Evolutionary conservation across 2,113 vertebrate species (phyloP), one percentile per base, ranked within the genome.

Genomic region (Ptilorrhoa leucosticta): DNA sequence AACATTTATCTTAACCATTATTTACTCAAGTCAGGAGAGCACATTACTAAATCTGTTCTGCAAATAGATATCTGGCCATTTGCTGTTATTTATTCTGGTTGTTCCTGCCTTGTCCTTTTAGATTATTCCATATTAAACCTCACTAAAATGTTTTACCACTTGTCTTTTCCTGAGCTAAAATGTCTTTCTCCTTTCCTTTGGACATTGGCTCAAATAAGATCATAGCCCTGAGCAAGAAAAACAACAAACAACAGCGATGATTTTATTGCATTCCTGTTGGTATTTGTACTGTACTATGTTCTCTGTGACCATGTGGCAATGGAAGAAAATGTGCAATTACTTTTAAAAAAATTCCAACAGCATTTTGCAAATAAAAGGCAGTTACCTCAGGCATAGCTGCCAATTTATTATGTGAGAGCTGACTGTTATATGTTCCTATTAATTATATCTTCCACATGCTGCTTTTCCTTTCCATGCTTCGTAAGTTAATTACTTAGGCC

Each of bases 351-450:
- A 75, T 75, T 93, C 92, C 90, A 92, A 88, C 83, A 81, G 45
- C 84, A 93, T 91, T 96, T 92, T 93, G 48, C 64, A 90, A 97
- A 97, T 95, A 96, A 96, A 96, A 95, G 90, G 93, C 92, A 93
- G 83, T 93, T 96, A 97, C 96, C 88, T 94, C 94, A 89, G 94
- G 64, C 94, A 87, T 63, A 93, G 72, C 90, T 96, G 85, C 93
- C 93, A 94, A 89, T 94, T 96, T 95, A 94, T 96, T 95, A 96
- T 76, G 85, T 83, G 96, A 83, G 83, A 95, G 53, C 72, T 80
- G 93, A 96, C 86, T 92, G 88, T 94, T 95, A 81, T 60, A 56
- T 81, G 79, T 93, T 96, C 83, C 88, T 85, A 92, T 94, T 96
- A 96, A 96, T 94, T 96, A 96, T 54, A 84, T 87, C 79, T 87